Base-by-base conservation (phyloP, 2,888 invertebrate species). In the Megaustenia siamemsis region DNA sequence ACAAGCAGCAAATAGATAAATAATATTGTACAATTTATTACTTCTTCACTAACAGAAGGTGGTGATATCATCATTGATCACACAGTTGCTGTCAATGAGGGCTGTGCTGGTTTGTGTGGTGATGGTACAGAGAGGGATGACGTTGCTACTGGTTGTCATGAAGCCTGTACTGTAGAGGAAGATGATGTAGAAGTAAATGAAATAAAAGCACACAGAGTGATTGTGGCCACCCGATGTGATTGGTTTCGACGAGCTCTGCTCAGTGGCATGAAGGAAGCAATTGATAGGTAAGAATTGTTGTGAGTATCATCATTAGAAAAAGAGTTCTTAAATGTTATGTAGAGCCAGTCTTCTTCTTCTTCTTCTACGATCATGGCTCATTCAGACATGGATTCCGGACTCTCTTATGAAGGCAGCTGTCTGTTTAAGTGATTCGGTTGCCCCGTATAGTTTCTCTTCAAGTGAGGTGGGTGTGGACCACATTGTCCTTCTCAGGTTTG, bases 181-280 rank as follows among this genome's bases (percentile, higher is more conserved):
- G 87, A 88, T 66, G 92, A 92, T 76, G 90, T 91, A 28, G 93
- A 93, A 79, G 85, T 91, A 43, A 87, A 90, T 81, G 88, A 90
- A 82, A 92, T 94, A 82, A 92, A 91, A 82, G 94, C 96, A 0
- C 96, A 96, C 92, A 94, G 96, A 84, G 96, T 96, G 21, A 95
- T 96, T 85, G 95, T 96, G 24, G 96, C 96, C 5, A 95, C 96
- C 0, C 94, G 96, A 81, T 96, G 96, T 93, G 96, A 96, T 92
- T 96, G 96, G 96, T 96, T 96, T 91, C 94, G 96, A 76, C 94
- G 96, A 88, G 96, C 96, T 0, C 93, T 96, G 28, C 94, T 96
- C 71, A 96, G 96, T 77, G 96, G 96, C 78, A 96, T 96, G 96
- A 95, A 95, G 90, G 96, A 96, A 93, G 95, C 96, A 40, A 96